Evolutionary conservation across 1,140 invertebrate genomes (phyloP), one percentile per base, ranked within the genome.

Genomic region (Procambarus virginalis): DNA sequence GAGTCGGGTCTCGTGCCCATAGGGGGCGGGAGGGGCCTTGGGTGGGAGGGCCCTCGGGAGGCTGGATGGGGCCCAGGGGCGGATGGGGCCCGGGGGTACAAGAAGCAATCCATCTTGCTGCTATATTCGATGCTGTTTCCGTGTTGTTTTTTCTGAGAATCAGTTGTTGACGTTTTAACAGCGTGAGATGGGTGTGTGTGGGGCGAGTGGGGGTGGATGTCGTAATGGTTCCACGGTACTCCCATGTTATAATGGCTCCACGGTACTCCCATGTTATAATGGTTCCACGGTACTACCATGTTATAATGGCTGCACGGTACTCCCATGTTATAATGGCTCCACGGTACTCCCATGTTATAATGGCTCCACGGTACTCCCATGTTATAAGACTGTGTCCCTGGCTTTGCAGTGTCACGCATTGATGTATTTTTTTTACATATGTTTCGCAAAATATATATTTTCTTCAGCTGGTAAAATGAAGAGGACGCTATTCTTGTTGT

Each of bases 101-200:
- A 6, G 68, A 9, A 73, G 68, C 20, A 73, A 73, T 73, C 68
- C 68, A 73, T 73, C 68, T 73, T 73, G 68, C 20, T 73, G n/a
- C n/a, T 73, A 73, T 73, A 73, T 22, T 34, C 68, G 5, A 73
- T 73, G n/a, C 68, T 6, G 20, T 73, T 34, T 34, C 68, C 68
- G n/a, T 73, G 68, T 73, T 73, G 68, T 73, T 73, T 73, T 73
- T 73, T 4, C 20, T 2, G n/a, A 34, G 68, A 73, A 22, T 22
- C 68, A 73, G 68, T 4, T 73, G 68, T 73, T 73, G 6, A 34
- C 10, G n/a, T 22, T 10, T 73, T 73, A 73, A 73, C 22, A 73
- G 68, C 68, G 5, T 22, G 68, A 73, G 68, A 73, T 73, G 68
- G 68, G 6, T 22, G n/a, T 34, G 68, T 20, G 34, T n/a, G 60